phyloP scores from a whole-genome alignment of 2,888 invertebrate genomes.

The Eristalis intricaria region DNA sequence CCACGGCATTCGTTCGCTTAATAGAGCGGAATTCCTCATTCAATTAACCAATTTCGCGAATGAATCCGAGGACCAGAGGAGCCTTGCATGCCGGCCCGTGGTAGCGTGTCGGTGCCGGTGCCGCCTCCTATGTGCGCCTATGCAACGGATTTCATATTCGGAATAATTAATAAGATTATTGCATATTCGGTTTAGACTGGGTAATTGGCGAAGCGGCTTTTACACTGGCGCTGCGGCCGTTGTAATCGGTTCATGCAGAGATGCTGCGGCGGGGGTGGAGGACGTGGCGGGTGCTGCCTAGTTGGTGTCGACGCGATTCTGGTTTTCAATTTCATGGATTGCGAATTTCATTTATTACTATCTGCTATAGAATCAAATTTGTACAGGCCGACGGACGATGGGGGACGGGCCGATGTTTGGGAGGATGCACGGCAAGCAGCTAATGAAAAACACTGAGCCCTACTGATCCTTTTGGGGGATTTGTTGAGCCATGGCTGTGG shows the following conservation, averaged over 20 bases:
- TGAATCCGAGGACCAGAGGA: conserved; percentile 8
- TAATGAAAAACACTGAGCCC: neutral
- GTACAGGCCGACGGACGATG: conserved; percentile 12
- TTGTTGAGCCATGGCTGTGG: neutral
- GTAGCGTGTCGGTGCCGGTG: too few species aligned
- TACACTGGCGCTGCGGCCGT: neutral
- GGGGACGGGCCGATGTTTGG: neutral
- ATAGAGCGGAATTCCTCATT: conserved; percentile 57
- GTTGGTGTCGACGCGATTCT: conserved; percentile 13
- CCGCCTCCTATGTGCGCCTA: neutral
- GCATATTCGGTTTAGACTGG: conserved; percentile 10
- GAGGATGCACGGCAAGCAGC: neutral
- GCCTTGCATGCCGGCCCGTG: neutral
- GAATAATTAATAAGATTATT: conserved; percentile 37
- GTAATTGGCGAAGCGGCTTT: too few species aligned
- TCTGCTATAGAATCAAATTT: conserved; percentile 43
- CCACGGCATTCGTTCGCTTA: conserved; percentile 26
- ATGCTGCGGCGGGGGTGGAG: too few species aligned
- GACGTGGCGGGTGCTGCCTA: neutral
- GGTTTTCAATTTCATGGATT: conserved; percentile 44
- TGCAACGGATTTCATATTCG: conserved; percentile 21
- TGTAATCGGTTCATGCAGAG: neutral
- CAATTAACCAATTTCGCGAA: conserved; percentile 51
- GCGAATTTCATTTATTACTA: conserved; percentile 24
- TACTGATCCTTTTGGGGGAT: neutral